phyloP scores from a whole-genome alignment of 1,140 invertebrate genomes.

The Aleiodes sp. region DNA sequence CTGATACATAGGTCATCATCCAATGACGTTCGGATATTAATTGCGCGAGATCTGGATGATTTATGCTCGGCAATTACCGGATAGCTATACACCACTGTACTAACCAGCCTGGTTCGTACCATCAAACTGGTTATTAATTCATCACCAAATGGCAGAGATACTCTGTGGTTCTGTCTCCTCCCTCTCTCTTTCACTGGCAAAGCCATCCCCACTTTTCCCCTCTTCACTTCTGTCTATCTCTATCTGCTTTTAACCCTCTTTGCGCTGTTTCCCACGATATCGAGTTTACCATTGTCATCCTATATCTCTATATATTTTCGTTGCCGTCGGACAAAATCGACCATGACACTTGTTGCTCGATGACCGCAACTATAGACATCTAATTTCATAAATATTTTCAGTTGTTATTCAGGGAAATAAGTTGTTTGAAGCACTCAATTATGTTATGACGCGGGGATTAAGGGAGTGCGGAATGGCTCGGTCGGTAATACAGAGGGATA shows the following conservation, averaged over 20 bases:
- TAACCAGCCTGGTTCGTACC: neutral
- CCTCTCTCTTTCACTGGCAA: too few species aligned
- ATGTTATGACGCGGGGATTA: too few species aligned
- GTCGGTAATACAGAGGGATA: too few species aligned
- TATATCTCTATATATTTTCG: conserved; percentile 13
- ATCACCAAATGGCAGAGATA: conserved; percentile 18
- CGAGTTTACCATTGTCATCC: neutral
- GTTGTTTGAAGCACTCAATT: too few species aligned
- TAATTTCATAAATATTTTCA: conserved; percentile 20
- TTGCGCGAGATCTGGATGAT: conserved; percentile 26
- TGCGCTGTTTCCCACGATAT: conserved; percentile 1
- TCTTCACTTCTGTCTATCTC: too few species aligned
- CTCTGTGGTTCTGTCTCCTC: neutral
- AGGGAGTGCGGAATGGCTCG: too few species aligned
- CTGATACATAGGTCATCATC: conserved; percentile 25
- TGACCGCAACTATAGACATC: conserved; percentile 14
- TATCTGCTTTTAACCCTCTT: too few species aligned
- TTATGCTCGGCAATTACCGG: conserved; percentile 28
- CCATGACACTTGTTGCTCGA: conserved; percentile 41
- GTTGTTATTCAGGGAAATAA: too few species aligned
- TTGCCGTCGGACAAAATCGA: conserved; percentile 1
- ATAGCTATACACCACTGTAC: conserved; percentile 5
- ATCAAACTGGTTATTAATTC: conserved; percentile 28
- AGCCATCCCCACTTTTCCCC: neutral
- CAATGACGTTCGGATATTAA: conserved; percentile 26